Evolutionary conservation across 2,888 invertebrate species (phyloP).

Genomic region (Cephus rjabovi): DNA sequence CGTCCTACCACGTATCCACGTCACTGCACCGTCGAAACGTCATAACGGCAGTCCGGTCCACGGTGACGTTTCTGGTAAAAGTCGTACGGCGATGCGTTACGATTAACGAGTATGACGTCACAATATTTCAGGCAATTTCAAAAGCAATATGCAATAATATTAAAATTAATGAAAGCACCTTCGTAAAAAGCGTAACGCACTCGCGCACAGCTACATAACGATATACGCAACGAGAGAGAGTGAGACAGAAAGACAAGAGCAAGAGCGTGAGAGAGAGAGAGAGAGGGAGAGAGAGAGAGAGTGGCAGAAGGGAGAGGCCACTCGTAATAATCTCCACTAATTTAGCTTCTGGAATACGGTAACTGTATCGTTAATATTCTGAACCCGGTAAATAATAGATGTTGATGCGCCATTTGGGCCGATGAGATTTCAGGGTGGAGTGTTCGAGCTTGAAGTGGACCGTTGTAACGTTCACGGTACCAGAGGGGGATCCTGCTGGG

Average conservation of each 20-base stretch:
- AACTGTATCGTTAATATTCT: constrained; percentile 66
- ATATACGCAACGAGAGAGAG: constrained; percentile 9
- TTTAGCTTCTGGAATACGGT: constrained; percentile 65
- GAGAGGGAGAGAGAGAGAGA: constrained; percentile 23
- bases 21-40: not conserved
- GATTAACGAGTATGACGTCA: constrained; percentile 36
- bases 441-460: constrained; percentile 54
- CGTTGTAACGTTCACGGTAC: not conserved
- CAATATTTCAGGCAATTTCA: constrained; percentile 45
- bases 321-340: constrained; percentile 66
- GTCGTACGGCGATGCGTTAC: constrained; percentile 11
- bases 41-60: not conserved
- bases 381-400: constrained; percentile 64
- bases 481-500: not conserved
- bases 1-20: not conserved
- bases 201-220: constrained; percentile 15
- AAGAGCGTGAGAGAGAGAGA: constrained; percentile 17
- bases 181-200: constrained; percentile 38
- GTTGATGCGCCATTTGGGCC: constrained; percentile 67
- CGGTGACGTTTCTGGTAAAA: constrained; percentile 1
- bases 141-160: constrained; percentile 55
- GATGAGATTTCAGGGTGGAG: constrained; percentile 63
- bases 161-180: constrained; percentile 49
- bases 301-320: constrained; percentile 43
- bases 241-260: constrained; percentile 6